Base-by-base conservation (phyloP, 2,888 invertebrate genomes). In the Apoda limacodes region DNA sequence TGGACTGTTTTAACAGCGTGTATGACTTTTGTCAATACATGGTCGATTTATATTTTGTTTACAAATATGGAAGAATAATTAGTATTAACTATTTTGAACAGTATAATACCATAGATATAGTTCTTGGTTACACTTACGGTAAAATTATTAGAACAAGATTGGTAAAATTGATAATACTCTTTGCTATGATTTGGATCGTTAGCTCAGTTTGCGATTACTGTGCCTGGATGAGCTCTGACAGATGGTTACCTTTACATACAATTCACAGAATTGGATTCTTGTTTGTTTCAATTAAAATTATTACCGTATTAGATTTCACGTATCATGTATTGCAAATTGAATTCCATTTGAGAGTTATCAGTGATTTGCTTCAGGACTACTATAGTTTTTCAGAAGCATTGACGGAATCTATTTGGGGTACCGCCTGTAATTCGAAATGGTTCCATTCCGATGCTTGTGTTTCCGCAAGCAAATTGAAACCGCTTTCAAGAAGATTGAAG, bases 221-320 rank as follows among this genome's bases (percentile, higher is more conserved):
- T 10, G 57, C 63, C 2, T 74, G 74, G 74, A 28, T 32, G 3
- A 3, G 57, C 1, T 51, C 42, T 13, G 62, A 50, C 24, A 67
- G 61, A 13, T 51, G 49, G 40, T 13, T 41, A 4, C 35, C 37
- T 5, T 5, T 17, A 5, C 54, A 72, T 2, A 12, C 48, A 1
- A 20, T 50, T 1, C 66, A 57, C 39, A 45, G 55, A 1, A 12
- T 58, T 5, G 32, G 57, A 4, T 71, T 69, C 35, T 12, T 68
- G 2, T 71, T 55, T 45, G 37, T 69, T 11, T 47, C 63, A n/a
- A 56, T 70, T 19, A 75, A 72, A 55, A 66, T 71, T 11, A 35
- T 70, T 1, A 66, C 64, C 1, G 62, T 52, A 3, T 33, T 74
- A 12, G 66, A 72, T 42, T 45, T 74, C 12, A 61, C 62, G 14